These are phyloP conservation scores for Tiaroga cobitis DNA, from an alignment of 2,797 vertebrate species.

Conservation along the genomic window DNA sequence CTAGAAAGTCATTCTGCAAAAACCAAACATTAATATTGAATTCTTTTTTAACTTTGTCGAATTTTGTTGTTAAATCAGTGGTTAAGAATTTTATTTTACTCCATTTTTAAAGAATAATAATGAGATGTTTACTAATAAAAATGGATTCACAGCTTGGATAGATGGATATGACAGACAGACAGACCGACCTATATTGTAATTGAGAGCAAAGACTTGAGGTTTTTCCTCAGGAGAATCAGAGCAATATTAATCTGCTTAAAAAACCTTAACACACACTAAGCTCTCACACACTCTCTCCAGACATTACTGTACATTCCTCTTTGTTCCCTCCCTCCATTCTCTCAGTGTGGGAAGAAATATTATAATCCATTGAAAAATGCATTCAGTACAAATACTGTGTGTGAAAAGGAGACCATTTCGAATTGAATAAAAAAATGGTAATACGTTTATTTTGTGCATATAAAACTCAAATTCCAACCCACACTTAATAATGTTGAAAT, in stretches of 20 bases:
- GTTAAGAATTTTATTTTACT: background rate
- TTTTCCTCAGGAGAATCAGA: background rate
- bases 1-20: background rate
- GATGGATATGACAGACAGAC: no score
- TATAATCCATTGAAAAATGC: constrained; percentile 22
- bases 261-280: constrained; percentile 9
- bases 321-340: background rate
- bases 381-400: background rate
- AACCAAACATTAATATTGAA: background rate
- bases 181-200: background rate
- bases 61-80: background rate
- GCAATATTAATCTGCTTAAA: background rate
- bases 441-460: background rate
- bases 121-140: background rate
- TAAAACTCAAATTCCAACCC: background rate
- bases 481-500: background rate
- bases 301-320: constrained; percentile 17
- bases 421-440: background rate
- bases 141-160: background rate
- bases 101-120: background rate
- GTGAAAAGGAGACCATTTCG: background rate
- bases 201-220: background rate
- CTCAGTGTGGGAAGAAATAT: constrained; percentile 14
- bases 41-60: background rate
- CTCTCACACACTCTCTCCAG: constrained; percentile 5